These are phyloP conservation scores for Nomada lathburiana DNA, from an alignment of 2,888 invertebrate genomes.

Conservation along the genomic window DNA sequence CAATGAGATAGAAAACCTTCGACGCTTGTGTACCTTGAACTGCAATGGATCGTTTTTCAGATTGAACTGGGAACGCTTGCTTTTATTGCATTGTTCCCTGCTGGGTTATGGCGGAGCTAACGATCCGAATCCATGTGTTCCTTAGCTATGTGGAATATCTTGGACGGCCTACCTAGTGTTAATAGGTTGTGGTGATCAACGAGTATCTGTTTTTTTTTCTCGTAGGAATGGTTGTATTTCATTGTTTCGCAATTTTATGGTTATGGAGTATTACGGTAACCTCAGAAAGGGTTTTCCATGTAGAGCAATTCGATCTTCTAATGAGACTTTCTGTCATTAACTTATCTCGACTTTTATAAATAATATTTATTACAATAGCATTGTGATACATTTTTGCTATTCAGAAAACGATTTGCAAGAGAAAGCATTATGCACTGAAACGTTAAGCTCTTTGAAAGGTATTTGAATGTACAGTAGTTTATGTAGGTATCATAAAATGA, in stretches of 20 bases:
- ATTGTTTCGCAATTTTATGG: too few relatives aligned
- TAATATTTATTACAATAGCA: too few relatives aligned
- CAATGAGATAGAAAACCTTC: conserved; percentile 19
- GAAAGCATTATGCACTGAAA: neutral
- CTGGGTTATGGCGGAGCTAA: neutral
- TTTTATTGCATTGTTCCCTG: neutral
- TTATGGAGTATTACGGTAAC: too few relatives aligned
- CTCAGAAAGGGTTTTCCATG: too few relatives aligned
- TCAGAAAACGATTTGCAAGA: neutral
- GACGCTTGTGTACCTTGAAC: neutral
- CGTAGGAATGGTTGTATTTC: neutral
- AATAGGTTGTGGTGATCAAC: neutral
- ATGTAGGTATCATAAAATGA: neutral
- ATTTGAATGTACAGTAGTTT: too few relatives aligned
- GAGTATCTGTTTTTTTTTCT: neutral
- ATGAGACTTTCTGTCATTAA: too few relatives aligned
- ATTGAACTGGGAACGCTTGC: conserved; percentile 29
- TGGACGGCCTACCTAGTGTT: neutral
- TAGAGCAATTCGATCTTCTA: too few relatives aligned
- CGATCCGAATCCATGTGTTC: too few relatives aligned
- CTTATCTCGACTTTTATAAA: too few relatives aligned
- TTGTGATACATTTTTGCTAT: too few relatives aligned
- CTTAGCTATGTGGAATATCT: conserved; percentile 1
- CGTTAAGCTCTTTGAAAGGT: neutral
- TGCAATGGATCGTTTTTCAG: conserved; percentile 2